A percentile compares a stretch with the other conserved stretches of the same genome.
phyloP scores from a whole-genome alignment of 2,888 invertebrate genomes.

The Tetrapedia diversipes region DNA sequence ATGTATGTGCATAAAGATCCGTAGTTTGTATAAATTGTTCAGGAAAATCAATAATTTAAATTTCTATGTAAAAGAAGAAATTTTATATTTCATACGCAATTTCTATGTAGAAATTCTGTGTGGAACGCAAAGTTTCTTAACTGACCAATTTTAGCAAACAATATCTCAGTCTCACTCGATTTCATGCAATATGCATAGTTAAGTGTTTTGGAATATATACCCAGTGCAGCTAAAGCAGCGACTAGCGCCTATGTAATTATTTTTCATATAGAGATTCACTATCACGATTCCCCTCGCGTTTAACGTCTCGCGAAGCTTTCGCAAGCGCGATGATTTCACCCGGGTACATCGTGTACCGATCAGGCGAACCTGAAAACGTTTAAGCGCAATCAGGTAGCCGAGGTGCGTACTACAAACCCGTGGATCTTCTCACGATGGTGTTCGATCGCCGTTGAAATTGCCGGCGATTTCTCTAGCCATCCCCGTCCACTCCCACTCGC shows the following conservation, averaged over 20 bases:
- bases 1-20: too few relatives aligned
- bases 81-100: too few relatives aligned
- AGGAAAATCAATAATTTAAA: too few relatives aligned
- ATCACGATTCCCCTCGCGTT: slow-evolving; percentile 3
- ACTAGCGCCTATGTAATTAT: slow-evolving; percentile 8
- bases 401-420: slow-evolving; percentile 57
- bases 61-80: too few relatives aligned
- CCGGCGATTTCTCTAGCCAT: slow-evolving; percentile 42
- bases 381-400: slow-evolving; percentile 38
- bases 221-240: not conserved
- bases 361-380: slow-evolving; percentile 26
- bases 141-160: too few relatives aligned
- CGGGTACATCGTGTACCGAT: slow-evolving; percentile 28
- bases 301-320: slow-evolving; percentile 26
- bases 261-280: not conserved
- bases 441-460: slow-evolving; percentile 47
- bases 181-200: too few relatives aligned
- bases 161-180: too few relatives aligned
- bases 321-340: slow-evolving; percentile 26
- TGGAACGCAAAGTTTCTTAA: too few relatives aligned
- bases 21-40: too few relatives aligned
- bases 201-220: too few relatives aligned
- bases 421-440: slow-evolving; percentile 70
- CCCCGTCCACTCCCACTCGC: slow-evolving; percentile 17
- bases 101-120: too few relatives aligned